Base-by-base conservation (phyloP, 2,888 invertebrate species). In the Drosophila barbarae region DNA sequence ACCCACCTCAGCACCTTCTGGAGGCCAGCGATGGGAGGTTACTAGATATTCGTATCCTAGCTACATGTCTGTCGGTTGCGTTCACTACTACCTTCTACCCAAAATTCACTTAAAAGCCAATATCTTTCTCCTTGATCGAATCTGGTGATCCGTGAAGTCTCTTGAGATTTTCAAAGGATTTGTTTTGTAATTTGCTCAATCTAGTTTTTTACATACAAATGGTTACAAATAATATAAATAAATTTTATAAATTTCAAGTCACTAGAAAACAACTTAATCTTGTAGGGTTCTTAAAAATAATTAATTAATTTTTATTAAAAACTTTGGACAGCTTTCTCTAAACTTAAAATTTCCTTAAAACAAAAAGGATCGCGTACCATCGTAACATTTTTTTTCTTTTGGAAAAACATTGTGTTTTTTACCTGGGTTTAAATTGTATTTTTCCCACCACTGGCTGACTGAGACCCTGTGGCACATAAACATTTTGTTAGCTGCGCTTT, bases 401-500 rank as follows among this genome's bases (percentile, higher is more conserved):
- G 4, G 23, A 1, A 23, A 23, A 23, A 34, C 21, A 21, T 34
- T 35, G n/a, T 34, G 18, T 34, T 28, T 35, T 10, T 13, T 18
- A n/a, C 23, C 34, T 18, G 18, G 15, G 10, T 8, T 26, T 18
- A 34, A 54, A 6, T 30, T 9, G 52, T 30, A 52, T 23, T 21
- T 30, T 28, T 30, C 15, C 36, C 55, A 56, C 38, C 55, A 51
- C 55, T 38, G 15, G n/a, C 35, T 13, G 49, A 53, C 35, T 51
- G 46, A 60, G 26, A 44, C 60, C 75, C 54, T 32, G 55, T 66
- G 60, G 72, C 74, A 73, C 65, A 80, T 71, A 83, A 83, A 83
- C 83, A 80, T 80, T 83, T 77, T 78, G 78, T 78, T 80, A 68
- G 79, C 82, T 64, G 68, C 76, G 75, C 76, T 80, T 76, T 78